Evolutionary conservation across 2,113 vertebrate genomes (phyloP), one percentile per base, ranked within the genome.

Genomic region (Microcebus murinus): DNA sequence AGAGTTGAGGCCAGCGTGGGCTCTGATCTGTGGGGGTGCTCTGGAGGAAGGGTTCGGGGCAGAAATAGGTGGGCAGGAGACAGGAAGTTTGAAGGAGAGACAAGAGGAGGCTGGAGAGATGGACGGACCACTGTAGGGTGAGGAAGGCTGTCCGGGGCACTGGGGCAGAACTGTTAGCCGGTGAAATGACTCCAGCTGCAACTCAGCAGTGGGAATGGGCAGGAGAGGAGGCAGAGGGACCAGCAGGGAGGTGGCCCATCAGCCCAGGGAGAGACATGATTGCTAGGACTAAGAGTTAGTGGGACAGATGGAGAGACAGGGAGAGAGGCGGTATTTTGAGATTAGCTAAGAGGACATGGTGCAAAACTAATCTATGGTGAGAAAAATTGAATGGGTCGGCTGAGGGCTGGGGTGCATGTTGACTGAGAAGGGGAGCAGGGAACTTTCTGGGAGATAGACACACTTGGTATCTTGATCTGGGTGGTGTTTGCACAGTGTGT

Each of bases 401-500:
- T 42, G 8, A 3, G 48, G 63, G 36, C 10, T 12, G 9, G 11
- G 36, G 21, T 34, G 10, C 20, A 7, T 55, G 17, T 34, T 11
- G 4, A 31, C 29, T n/a, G 8, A 55, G 52, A 50, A 59, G 10
- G 29, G n/a, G 59, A 55, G 52, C 10, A 29, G 63, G 36, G 42
- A 80, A 80, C 63, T 80, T 36, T 71, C 50, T 52, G 76, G 4
- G 63, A 95, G 29, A 42, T 14, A 29, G 63, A 80, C 63, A 55
- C 65, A 80, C 48, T 52, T 80, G 42, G 29, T 14, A 52, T 77
- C 42, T 84, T 76, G 31, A 61, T 95, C 73, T 91, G 89, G 63
- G 73, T 71, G 73, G 52, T 36, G 59, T 71, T 86, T 80, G 86
- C 48, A 68, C 71, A 34, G 55, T 48, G 42, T 20, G 50, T 86